Base-by-base conservation (phyloP, 1,140 invertebrate genomes). In the Drosophila busckii region DNA sequence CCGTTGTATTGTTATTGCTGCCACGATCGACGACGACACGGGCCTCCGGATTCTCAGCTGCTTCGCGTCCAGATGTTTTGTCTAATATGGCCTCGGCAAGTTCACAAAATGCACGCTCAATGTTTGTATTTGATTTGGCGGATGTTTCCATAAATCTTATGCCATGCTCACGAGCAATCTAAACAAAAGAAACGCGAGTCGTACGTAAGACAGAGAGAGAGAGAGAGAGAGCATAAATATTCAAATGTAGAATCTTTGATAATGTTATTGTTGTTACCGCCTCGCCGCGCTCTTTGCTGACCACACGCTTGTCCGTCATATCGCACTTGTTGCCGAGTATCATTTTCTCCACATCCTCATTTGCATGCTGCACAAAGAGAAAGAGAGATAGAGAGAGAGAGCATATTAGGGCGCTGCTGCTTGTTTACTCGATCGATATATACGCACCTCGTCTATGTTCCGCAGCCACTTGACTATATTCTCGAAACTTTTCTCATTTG, bases 301-400 rank as follows among this genome's bases (percentile, higher is more conserved):
- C 97, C 83, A 96, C 94, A 89, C 98, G 91, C 89, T 97, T 98
- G 82, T 97, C 96, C 86, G 97, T 95, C 94, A 99, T 97, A 91
- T 99, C 98, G 93, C 97, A 98, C 91, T 99, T 99, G 88, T 99
- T 99, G 41, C 98, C 98, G 70, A 99, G 90, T 78, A 99, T 97
- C 98, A 99, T 99, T 89, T 99, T 99, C 84, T 99, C 98, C 41
- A 99, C 98, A 91, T 99, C 97, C 90, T 99, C 98, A 90, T 97
- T 99, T 12, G 98, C 98, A 91, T 99, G 97, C 95, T 97, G 78
- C 25, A 90, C 88, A 48, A 13, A 67, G 53, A 69, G 53, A 0
- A 9, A 28, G 7, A 55, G 25, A 23, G 31, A 53, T 12, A 23
- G 19, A 45, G 31, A 34, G 5, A 46, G 6, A 41, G 12, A 48